Evolutionary conservation across 1,140 invertebrate species (phyloP), one percentile per base, ranked within the genome.

Genomic region (Drosophila sulfurigaster): DNA sequence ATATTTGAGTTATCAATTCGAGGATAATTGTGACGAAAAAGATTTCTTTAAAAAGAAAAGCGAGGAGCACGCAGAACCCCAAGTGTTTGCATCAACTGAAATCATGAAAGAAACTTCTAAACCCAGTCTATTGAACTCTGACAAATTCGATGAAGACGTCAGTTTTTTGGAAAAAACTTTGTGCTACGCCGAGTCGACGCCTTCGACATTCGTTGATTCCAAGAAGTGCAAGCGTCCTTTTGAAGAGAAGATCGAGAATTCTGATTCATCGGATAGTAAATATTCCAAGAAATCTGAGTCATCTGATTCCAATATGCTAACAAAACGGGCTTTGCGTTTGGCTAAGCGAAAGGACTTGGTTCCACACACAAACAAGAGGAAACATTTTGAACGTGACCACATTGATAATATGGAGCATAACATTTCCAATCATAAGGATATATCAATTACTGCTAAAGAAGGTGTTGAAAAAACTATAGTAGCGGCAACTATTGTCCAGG

Each of bases 271-370:
- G 0, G 83, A 87, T n/a, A 77, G 73, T 20, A 88, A 75, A 43
- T 80, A 67, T 30, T 69, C 75, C 0, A 78, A 80, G 32, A 80
- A 78, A 13, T 74, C 77, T 20, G 77, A 78, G n/a, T 74, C 73
- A 10, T 72, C 73, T 5, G 85, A 89, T n/a, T 62, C 75, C 15
- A 77, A 78, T 70, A 28, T 66, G 48, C 28, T 83, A 51, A 88
- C 85, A 8, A 89, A 89, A 16, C 48, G 90, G 6, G 82, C 90
- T 0, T 70, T 88, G 45, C 66, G 90, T 2, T 20, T 91, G 32
- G 90, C 90, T n/a, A 91, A 91, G 65, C 81, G 90, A 0, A 91
- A 94, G 48, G 92, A 94, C 10, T 91, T 69, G 5, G 68, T 80
- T 13, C 75, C 81, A 28, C 85, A 89, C 25, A 87, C 89, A 4